phyloP scores from a whole-genome alignment of 1,140 invertebrate genomes.

The Heliconius eleuchia region DNA sequence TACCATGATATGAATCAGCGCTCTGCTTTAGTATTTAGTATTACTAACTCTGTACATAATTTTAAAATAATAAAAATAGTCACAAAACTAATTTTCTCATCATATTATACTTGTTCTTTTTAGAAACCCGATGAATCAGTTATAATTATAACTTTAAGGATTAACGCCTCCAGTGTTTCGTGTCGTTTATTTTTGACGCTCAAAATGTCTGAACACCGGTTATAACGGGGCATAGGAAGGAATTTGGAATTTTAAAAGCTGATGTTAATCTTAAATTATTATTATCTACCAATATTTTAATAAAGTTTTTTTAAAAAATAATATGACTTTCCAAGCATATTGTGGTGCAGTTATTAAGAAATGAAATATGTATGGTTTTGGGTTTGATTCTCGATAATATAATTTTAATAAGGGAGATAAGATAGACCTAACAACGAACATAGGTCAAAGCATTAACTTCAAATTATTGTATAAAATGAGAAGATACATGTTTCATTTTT shows the following conservation, averaged over 20 bases:
- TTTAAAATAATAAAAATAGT: not conserved
- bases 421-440: too few relatives aligned
- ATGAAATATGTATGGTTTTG: not conserved
- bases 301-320: too few relatives aligned
- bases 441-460: too few relatives aligned
- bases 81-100: conserved; percentile 8
- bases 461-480: too few relatives aligned
- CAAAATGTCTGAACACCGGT: not conserved
- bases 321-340: not conserved
- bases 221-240: not conserved
- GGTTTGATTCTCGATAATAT: not conserved
- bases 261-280: conserved; percentile 4
- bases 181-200: conserved; percentile 13
- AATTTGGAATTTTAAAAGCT: not conserved
- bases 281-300: not conserved
- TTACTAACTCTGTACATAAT: not conserved
- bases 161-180: conserved; percentile 6
- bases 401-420: too few relatives aligned
- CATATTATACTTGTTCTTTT: not conserved
- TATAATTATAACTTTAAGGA: conserved; percentile 4
- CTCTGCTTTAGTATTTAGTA: not conserved
- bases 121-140: conserved; percentile 5
- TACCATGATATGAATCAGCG: not conserved
- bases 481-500: too few relatives aligned
- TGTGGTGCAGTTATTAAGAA: not conserved